These are phyloP conservation scores for Miniopterus natalensis DNA, from an alignment of 2,113 vertebrate genomes.

Conservation along the genomic window DNA sequence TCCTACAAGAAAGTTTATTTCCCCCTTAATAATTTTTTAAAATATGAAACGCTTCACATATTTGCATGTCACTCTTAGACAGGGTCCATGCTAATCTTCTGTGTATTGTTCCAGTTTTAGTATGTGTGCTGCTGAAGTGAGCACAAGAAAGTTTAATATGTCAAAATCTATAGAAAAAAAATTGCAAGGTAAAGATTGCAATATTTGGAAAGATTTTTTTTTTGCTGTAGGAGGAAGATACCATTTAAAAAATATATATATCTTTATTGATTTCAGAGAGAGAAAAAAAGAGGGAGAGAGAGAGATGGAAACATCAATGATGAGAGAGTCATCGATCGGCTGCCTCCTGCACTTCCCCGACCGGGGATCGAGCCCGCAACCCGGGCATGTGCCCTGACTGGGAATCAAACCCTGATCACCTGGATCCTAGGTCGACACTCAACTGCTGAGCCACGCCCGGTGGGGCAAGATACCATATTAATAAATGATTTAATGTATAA, in stretches of 20 bases:
- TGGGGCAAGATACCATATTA: background rate
- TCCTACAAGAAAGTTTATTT: background rate
- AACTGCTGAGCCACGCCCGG: too few species aligned
- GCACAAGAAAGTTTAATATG: background rate
- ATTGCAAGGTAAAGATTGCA: background rate
- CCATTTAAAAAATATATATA: too few species aligned
- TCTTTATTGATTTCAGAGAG: too few species aligned
- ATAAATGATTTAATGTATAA: background rate
- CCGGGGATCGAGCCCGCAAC: too few species aligned
- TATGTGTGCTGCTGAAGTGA: background rate
- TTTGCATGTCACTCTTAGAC: background rate
- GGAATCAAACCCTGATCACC: too few species aligned
- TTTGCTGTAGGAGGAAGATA: background rate
- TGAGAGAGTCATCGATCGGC: too few species aligned
- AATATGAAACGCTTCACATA: background rate
- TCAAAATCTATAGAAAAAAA: constrained; percentile 24
- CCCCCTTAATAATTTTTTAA: background rate
- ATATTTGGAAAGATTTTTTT: constrained; percentile 30
- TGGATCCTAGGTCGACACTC: too few species aligned
- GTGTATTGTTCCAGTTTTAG: background rate
- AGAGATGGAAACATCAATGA: too few species aligned
- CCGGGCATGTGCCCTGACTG: too few species aligned
- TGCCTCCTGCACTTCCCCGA: too few species aligned
- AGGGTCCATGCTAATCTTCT: background rate
- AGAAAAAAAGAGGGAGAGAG: too few species aligned